A percentile compares a stretch with the other conserved stretches of the same genome.
Evolutionary conservation across 2,797 vertebrate genomes (phyloP).

Genomic region (Nannoperca obscura): DNA sequence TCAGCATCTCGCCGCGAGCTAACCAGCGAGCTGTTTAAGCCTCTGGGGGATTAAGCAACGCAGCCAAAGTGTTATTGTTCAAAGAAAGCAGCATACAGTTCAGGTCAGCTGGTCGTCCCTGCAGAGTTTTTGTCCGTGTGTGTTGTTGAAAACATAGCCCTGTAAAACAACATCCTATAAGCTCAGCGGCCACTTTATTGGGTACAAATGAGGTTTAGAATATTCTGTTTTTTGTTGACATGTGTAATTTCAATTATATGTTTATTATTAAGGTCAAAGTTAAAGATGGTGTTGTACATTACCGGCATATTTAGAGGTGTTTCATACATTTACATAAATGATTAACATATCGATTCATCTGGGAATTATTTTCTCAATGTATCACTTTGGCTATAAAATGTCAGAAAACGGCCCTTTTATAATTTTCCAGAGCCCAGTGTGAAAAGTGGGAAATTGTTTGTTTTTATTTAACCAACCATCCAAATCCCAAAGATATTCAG

Average conservation of each 20-base stretch:
- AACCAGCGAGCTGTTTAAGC: conserved; percentile 5
- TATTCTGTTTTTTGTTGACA: too few relatives aligned
- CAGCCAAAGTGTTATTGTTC: neutral
- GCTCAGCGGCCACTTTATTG: too few relatives aligned
- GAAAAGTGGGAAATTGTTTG: neutral
- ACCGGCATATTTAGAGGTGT: neutral
- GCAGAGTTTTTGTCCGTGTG: neutral
- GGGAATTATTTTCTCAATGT: too few relatives aligned
- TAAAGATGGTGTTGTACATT: too few relatives aligned
- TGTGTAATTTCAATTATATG: too few relatives aligned
- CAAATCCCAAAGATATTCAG: neutral
- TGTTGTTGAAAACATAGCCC: neutral
- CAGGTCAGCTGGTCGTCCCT: neutral
- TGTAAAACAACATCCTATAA: too few relatives aligned
- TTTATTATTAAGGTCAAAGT: too few relatives aligned
- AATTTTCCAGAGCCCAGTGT: neutral
- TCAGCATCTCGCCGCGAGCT: conserved; percentile 1
- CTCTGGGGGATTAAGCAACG: conserved; percentile 12
- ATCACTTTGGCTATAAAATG: neutral
- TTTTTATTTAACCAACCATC: neutral
- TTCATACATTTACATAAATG: too few relatives aligned
- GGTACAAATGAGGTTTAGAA: too few relatives aligned
- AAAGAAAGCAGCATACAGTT: neutral
- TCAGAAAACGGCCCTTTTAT: neutral
- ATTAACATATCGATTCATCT: neutral